Conservation (phyloP, 2,888 invertebrate genomes). For the Proisotoma minuta region DNA sequence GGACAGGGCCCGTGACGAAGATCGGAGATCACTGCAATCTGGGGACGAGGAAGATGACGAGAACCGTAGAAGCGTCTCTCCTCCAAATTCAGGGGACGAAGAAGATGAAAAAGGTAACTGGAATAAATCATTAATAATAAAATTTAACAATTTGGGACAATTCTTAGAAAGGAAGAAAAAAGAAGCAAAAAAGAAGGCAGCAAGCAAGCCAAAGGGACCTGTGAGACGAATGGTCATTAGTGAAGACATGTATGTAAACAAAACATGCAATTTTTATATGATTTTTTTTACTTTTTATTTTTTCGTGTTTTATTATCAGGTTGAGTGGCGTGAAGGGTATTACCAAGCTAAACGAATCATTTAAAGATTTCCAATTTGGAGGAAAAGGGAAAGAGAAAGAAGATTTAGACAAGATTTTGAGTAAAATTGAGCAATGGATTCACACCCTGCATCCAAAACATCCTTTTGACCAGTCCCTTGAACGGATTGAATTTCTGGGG, state of each 20-base stretch:
- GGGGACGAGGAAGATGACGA: background rate
- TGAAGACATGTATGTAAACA: slow-evolving; percentile 43
- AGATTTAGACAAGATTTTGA: slow-evolving; percentile 74
- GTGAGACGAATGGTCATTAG: slow-evolving; percentile 30
- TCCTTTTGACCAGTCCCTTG: slow-evolving; percentile 78
- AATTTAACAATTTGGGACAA: background rate
- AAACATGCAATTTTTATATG: no score
- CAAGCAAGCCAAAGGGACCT: slow-evolving; percentile 35
- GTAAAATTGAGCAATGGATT: slow-evolving; percentile 85
- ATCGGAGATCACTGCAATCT: background rate
- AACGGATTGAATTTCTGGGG: slow-evolving; percentile 74
- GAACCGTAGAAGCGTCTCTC: slow-evolving; percentile 2
- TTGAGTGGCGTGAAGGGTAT: slow-evolving; percentile 76
- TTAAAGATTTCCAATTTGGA: slow-evolving; percentile 73
- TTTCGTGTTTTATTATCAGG: slow-evolving; percentile 47
- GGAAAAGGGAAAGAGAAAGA: slow-evolving; percentile 77
- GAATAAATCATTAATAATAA: no score
- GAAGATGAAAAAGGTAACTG: slow-evolving; percentile 20
- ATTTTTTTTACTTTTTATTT: background rate
- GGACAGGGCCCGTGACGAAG: background rate
- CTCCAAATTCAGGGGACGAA: slow-evolving; percentile 16
- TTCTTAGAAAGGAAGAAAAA: background rate
- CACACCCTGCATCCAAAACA: slow-evolving; percentile 86
- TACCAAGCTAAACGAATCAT: slow-evolving; percentile 70
- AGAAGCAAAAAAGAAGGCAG: slow-evolving; percentile 21